Conservation (phyloP, 2,888 invertebrate genomes). For the Julus scanicus region DNA sequence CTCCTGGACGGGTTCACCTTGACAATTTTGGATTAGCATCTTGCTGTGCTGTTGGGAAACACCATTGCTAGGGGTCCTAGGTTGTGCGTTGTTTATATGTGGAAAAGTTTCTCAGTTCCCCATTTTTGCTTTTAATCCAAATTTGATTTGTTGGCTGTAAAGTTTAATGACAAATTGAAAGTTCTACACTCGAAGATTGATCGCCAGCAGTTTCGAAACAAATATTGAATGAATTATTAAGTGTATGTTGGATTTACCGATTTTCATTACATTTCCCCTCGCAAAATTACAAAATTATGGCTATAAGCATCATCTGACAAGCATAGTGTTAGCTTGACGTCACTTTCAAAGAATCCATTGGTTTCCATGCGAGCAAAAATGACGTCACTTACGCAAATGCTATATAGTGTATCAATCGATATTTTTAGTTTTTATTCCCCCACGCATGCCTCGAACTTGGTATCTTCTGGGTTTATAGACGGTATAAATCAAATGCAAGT, state of each 20-base stretch:
- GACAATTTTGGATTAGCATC: not conserved
- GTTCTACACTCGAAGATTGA: too few species aligned
- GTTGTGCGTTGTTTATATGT: not conserved
- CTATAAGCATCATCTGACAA: too few species aligned
- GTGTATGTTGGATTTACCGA: too few species aligned
- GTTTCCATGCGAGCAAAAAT: not conserved
- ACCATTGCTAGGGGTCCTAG: not conserved
- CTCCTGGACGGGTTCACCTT: constrained; percentile 9
- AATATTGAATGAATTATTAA: too few species aligned
- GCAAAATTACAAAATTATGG: too few species aligned
- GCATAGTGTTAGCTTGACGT: too few species aligned
- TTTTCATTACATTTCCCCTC: too few species aligned
- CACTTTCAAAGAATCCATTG: not conserved
- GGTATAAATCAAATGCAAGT: not conserved
- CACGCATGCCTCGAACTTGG: not conserved
- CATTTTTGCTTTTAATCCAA: too few species aligned
- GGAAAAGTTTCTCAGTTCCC: not conserved
- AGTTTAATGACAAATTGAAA: too few species aligned
- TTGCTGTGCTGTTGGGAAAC: not conserved
- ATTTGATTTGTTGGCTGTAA: too few species aligned
- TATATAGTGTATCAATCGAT: constrained; percentile 25
- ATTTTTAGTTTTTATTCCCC: not conserved
- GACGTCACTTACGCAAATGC: not conserved
- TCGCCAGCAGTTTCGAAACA: too few species aligned
- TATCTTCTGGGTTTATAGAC: constrained; percentile 19